Percentiles rank a stretch among this genome's conserved stretches.
These are phyloP conservation scores for Theristicus caerulescens DNA, from an alignment of 2,113 vertebrate genomes.

Conservation along the genomic window DNA sequence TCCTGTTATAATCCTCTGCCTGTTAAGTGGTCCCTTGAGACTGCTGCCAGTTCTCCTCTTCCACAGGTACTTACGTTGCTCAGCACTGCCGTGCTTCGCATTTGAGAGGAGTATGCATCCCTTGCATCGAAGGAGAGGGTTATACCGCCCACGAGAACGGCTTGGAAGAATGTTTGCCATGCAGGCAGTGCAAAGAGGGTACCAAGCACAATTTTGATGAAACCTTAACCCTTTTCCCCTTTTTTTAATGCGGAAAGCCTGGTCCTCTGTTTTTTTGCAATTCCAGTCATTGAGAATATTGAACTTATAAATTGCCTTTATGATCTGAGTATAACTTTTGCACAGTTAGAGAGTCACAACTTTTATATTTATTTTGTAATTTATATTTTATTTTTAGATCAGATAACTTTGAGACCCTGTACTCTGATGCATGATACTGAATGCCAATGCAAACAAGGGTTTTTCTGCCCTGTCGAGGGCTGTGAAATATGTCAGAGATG, in stretches of 20 bases:
- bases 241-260: not conserved
- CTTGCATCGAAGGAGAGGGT: not conserved
- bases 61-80: not conserved
- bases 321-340: not conserved
- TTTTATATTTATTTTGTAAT: not conserved
- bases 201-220: not conserved
- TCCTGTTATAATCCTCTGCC: not conserved
- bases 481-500: slow-evolving; percentile 48
- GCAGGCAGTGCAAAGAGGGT: slow-evolving; percentile 58
- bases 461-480: not conserved
- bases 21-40: not conserved
- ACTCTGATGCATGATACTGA: not conserved
- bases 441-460: slow-evolving; percentile 41
- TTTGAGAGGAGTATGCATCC: not conserved
- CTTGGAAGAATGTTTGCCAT: not conserved
- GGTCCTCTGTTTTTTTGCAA: not conserved
- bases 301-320: not conserved
- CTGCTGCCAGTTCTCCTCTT: not conserved
- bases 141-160: not conserved
- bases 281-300: not conserved
- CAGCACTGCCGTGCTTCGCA: not conserved
- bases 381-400: slow-evolving; percentile 32
- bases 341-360: not conserved
- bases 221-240: not conserved
- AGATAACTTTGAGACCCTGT: slow-evolving; percentile 9